phyloP scores from a whole-genome alignment of 2,888 invertebrate genomes.

The Tanypteryx hageni region DNA sequence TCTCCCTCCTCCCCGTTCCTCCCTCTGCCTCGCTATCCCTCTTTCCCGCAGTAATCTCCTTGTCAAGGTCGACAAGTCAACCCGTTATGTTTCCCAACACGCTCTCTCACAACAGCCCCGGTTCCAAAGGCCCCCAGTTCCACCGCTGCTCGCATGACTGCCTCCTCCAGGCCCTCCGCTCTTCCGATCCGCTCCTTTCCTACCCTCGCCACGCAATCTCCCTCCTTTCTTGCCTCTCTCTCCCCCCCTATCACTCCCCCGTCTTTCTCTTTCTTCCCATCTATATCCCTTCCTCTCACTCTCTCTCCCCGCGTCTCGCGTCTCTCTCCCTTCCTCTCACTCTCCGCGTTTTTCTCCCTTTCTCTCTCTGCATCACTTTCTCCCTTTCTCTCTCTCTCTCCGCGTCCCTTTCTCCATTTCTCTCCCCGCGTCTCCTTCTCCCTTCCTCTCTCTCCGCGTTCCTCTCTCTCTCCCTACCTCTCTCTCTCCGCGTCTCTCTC shows the following conservation, averaged over 20 bases:
- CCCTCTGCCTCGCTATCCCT: neutral
- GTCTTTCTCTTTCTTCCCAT: neutral
- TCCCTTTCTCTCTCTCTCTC: too few species aligned
- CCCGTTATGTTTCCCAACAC: slow-evolving; percentile 35
- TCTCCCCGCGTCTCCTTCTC: neutral
- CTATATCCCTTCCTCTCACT: neutral
- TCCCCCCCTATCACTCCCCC: neutral
- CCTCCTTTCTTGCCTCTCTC: neutral
- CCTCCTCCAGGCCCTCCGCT: neutral
- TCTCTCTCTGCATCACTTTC: neutral
- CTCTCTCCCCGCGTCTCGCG: neutral
- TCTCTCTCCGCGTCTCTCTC: neutral
- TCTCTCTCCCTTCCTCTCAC: neutral
- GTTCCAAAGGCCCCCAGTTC: neutral
- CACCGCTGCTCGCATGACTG: neutral
- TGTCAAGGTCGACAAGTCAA: slow-evolving; percentile 27
- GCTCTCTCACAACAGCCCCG: neutral
- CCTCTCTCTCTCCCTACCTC: neutral
- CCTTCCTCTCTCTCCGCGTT: neutral
- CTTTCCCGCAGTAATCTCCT: slow-evolving; percentile 18
- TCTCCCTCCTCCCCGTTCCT: neutral
- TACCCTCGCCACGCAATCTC: neutral
- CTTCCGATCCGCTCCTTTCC: slow-evolving; percentile 3
- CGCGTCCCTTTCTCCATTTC: slow-evolving; percentile 13
- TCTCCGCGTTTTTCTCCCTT: neutral